These are phyloP conservation scores for Gobius niger DNA, from an alignment of 2,113 vertebrate genomes.

Conservation along the genomic window DNA sequence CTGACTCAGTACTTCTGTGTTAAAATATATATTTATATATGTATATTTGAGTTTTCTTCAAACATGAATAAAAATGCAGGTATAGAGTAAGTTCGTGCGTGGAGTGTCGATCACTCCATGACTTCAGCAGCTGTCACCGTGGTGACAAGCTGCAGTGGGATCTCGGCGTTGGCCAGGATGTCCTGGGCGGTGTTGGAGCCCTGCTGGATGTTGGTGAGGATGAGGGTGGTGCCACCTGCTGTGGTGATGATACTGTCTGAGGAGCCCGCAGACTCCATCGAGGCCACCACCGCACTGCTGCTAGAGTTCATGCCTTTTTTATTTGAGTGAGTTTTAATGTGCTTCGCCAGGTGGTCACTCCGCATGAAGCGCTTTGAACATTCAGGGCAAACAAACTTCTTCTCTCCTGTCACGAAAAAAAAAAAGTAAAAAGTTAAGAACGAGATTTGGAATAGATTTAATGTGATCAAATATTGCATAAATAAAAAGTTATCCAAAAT, in stretches of 20 bases:
- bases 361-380: constrained; percentile 99
- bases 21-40: constrained; percentile 74
- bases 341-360: constrained; percentile 99
- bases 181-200: constrained; percentile 93
- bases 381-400: constrained; percentile 99
- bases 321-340: constrained; percentile 99
- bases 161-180: constrained; percentile 95
- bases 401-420: constrained; percentile 85
- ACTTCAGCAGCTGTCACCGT: constrained; percentile 94
- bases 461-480: constrained; percentile 13
- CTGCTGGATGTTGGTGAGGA: constrained; percentile 99
- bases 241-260: constrained; percentile 97
- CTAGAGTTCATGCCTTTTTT: constrained; percentile 96
- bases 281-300: constrained; percentile 85
- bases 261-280: constrained; percentile 87
- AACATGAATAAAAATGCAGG: constrained; percentile 69
- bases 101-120: constrained; percentile 87
- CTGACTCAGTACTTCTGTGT: constrained; percentile 67
- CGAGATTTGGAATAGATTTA: constrained; percentile 19
- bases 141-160: constrained; percentile 98
- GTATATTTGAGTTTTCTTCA: constrained; percentile 67
- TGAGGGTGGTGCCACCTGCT: constrained; percentile 95
- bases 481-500: not conserved
- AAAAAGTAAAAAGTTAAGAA: constrained; percentile 14
- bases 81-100: constrained; percentile 67